Percentiles rank a stretch among this genome's conserved stretches.
These are phyloP conservation scores for Sapajus apella DNA, from an alignment of 2,113 vertebrate species.

Conservation along the genomic window DNA sequence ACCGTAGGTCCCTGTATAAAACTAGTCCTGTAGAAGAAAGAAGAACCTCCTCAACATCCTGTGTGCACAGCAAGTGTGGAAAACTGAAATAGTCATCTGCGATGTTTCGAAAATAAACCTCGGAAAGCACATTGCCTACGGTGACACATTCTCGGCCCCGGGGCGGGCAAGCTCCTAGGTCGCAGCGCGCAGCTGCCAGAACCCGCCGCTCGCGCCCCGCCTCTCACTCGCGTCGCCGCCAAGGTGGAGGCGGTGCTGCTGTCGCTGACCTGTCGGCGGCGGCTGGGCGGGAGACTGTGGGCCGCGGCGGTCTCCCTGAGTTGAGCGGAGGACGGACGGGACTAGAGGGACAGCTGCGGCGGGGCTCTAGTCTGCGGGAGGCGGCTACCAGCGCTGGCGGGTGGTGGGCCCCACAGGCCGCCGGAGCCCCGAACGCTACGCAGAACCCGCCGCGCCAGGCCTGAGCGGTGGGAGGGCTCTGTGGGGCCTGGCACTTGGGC, in stretches of 20 bases:
- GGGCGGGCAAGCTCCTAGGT: neutral
- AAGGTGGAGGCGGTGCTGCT: neutral
- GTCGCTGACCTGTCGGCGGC: accelerated
- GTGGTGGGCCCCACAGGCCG: neutral
- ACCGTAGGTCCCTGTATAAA: neutral
- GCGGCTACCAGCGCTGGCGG: neutral
- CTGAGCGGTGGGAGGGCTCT: neutral
- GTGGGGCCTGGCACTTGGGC: neutral
- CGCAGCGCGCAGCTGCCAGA: conserved; percentile 44
- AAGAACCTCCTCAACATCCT: neutral
- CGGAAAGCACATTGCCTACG: conserved; percentile 10
- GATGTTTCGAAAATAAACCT: conserved; percentile 55
- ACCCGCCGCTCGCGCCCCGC: neutral
- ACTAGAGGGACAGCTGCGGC: neutral
- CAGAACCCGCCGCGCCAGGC: neutral
- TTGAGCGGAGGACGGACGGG: neutral
- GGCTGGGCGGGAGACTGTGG: neutral
- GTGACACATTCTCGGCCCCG: neutral
- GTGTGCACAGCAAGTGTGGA: neutral
- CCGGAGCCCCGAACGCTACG: accelerated
- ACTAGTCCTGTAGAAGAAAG: neutral
- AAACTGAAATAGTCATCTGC: conserved; percentile 29
- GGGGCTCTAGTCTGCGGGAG: neutral
- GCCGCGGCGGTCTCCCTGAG: neutral
- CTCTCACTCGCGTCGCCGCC: neutral